Base-by-base conservation (phyloP, 1,140 invertebrate genomes). In the Drosophila mojavensis region DNA sequence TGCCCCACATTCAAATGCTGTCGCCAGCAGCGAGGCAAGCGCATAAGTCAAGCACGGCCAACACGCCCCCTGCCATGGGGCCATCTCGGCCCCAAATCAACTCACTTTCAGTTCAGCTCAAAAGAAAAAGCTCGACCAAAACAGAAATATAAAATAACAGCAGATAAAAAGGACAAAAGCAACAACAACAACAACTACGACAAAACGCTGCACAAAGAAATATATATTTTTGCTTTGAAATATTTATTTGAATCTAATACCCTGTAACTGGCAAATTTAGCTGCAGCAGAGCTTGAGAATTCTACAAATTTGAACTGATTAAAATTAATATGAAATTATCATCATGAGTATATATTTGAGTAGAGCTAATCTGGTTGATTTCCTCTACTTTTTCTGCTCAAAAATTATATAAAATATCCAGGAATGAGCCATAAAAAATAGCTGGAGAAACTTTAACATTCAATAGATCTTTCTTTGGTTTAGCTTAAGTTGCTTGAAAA, bases 231-330 rank as follows among this genome's bases (percentile, higher is more conserved):
- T 74, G 50, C 75, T 45, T 68, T 78, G 50, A 84, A 79, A 85
- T 80, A 85, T 85, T 80, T 75, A 81, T 84, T 84, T 84, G 69
- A 81, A 84, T 62, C 48, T 36, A 45, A 30, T 72, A 59, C 36
- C 47, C 54, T 59, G 6, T 43, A 56, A 4, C 26, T 26, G 17
- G 15, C 9, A 56, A 41, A 17, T n/a, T 2, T n/a, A 26, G 33
- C 6, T 39, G 4, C n/a, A 41, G 48, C 4, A 51, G 24, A 15
- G 41, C 20, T 28, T 24, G 10, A 20, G 11, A 26, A 11, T 24
- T 26, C 17, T 11, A 30, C 20, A 3, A 24, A 24, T 24, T 24
- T 2, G 20, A 2, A 3, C 20, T 24, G 20, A 24, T 24, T 24
- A 3, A 24, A 3, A 24, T 24, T 2, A 30, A 17, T 43, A n/a